These are phyloP conservation scores for Smittia aterrima DNA, from an alignment of 2,888 invertebrate species.

Conservation along the genomic window DNA sequence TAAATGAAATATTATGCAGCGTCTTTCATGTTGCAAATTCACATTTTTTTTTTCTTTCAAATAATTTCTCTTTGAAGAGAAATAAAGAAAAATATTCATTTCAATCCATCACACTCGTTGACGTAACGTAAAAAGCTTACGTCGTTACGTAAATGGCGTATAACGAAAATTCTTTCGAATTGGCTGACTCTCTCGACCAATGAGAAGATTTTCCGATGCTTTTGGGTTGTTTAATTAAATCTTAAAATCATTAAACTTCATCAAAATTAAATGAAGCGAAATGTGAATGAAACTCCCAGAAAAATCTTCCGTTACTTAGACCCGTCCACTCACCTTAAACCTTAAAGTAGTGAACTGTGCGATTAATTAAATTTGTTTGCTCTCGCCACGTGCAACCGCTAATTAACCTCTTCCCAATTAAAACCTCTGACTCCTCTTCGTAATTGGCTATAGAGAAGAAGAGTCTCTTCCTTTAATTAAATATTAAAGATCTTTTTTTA, in stretches of 20 bases:
- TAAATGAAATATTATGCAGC: constrained; percentile 9
- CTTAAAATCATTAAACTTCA: too few relatives aligned
- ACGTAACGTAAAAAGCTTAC: neutral
- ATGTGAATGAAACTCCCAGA: too few relatives aligned
- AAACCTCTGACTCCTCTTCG: neutral
- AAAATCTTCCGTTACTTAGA: too few relatives aligned
- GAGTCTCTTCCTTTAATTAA: too few relatives aligned
- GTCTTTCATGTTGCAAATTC: neutral
- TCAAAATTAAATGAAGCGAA: too few relatives aligned
- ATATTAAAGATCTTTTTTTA: too few relatives aligned
- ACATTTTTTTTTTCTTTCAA: neutral
- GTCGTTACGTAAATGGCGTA: constrained; percentile 18
- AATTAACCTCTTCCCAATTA: constrained; percentile 23
- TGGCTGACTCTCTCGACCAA: neutral
- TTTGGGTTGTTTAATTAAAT: neutral
- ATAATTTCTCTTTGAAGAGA: too few relatives aligned
- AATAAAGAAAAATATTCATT: neutral
- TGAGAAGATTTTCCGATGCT: neutral
- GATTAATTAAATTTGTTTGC: constrained; percentile 7
- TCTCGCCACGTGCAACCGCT: neutral
- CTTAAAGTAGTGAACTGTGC: neutral
- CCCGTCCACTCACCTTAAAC: too few relatives aligned
- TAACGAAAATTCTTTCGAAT: neutral
- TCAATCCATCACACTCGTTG: neutral
- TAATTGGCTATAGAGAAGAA: neutral